Percentiles rank a stretch among this genome's conserved stretches.
Conservation (phyloP, 37 sponge, comb jelly and placozoan genomes). For the Chondrilla cf. caribensis region DNA sequence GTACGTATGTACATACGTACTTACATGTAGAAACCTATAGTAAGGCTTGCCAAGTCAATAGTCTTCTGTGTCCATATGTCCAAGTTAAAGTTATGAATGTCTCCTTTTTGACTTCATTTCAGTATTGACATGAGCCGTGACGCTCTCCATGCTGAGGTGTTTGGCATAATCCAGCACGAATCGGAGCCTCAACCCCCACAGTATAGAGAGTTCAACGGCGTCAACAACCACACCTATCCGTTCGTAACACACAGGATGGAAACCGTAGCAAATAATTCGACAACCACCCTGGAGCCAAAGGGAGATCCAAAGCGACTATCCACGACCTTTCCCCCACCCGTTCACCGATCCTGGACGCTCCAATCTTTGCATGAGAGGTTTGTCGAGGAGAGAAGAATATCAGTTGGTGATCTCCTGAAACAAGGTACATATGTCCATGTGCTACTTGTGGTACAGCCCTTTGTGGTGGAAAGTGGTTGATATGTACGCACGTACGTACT, state of each 20-base stretch:
- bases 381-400: constrained; percentile 59
- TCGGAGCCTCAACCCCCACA: neutral
- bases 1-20: constrained; percentile 19
- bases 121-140: constrained; percentile 24
- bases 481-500: neutral
- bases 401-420: constrained; percentile 46
- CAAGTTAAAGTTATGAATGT: neutral
- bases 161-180: constrained; percentile 2
- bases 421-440: constrained; percentile 55
- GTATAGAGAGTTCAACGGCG: neutral
- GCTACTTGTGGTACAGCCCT: neutral
- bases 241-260: no score
- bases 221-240: neutral
- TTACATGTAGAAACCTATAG: neutral
- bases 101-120: neutral
- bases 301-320: neutral
- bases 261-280: neutral
- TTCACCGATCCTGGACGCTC: neutral
- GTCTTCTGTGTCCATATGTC: neutral
- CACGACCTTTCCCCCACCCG: neutral
- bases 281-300: neutral
- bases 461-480: neutral
- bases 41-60: neutral
- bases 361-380: constrained; percentile 47
- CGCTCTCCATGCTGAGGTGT: constrained; percentile 9